phyloP scores from a whole-genome alignment of 2,888 invertebrate genomes.

The Reticulitermes lucifugus region DNA sequence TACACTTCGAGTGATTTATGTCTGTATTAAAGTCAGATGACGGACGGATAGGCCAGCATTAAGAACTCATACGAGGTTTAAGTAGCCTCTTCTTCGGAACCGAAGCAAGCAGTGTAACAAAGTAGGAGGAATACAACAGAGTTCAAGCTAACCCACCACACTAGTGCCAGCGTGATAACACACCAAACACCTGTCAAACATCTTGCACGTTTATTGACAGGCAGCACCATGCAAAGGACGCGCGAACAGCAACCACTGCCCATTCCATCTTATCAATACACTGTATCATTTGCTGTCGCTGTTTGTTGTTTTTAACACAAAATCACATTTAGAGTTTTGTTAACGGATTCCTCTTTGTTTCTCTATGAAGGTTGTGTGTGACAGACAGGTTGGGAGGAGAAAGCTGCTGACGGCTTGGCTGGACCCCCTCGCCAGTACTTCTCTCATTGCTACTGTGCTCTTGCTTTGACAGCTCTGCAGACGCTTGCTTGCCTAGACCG shows the following conservation, averaged over 20 bases:
- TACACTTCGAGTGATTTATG: no score
- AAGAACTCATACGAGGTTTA: no score
- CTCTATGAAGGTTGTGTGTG: conserved; percentile 40
- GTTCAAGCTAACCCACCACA: no score
- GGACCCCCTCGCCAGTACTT: conserved; percentile 19
- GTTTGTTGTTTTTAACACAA: conserved; percentile 22
- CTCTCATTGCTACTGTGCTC: conserved; percentile 17
- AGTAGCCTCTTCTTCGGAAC: no score
- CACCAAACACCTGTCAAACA: background rate
- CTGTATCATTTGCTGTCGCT: background rate
- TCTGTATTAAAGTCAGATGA: no score
- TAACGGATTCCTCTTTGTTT: conserved; percentile 30
- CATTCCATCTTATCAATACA: background rate
- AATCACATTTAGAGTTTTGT: conserved; percentile 39
- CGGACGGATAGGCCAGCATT: no score
- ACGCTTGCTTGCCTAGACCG: conserved; percentile 21
- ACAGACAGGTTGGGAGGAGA: conserved; percentile 25
- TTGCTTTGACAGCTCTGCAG: conserved; percentile 35
- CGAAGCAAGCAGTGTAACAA: no score
- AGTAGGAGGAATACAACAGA: no score
- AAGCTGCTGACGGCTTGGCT: conserved; percentile 1
- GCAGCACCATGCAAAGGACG: no score
- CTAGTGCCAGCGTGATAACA: background rate
- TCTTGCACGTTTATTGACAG: background rate
- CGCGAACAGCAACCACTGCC: background rate